Evolutionary conservation across 2,113 vertebrate genomes (phyloP), one percentile per base, ranked within the genome.

Genomic region (Paracanthobrama guichenoti): DNA sequence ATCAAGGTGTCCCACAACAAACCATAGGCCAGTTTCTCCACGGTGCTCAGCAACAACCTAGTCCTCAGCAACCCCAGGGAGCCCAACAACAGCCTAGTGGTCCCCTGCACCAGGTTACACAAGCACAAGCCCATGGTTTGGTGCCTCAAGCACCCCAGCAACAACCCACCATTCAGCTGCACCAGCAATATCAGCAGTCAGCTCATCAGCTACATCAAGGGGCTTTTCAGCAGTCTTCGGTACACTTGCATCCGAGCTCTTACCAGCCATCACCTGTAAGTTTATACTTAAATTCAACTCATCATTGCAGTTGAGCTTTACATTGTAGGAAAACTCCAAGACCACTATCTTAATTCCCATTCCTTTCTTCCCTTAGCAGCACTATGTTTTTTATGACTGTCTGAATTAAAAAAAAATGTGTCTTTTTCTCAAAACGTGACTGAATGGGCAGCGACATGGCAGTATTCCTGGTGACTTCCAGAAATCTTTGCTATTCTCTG

Each of bases 241-340:
- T 72, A n/a, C 81, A 83, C 26, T 74, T 80, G 22, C 90, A 92
- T 0, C 89, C 94, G 60, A 90, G 92, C 0, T 86, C 94, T 90
- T 96, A 94, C 92, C 96, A 95, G 90, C 96, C 94, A 85, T 91
- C 95, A 85, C 87, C 95, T 11, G 98, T 97, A 89, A 96, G 96
- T 57, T 24, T 28, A 14, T 71, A 31, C 18, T 31, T 13, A 62
- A 26, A 62, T 14, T 64, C 13, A n/a, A 14, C 59, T 55, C 35
- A 18, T 55, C 22, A 3, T 35, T 81, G 20, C 8, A 28, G 13
- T 78, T n/a, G 7, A 53, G 24, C 73, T 72, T 31, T n/a, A 69
- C 9, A 42, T 71, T 71, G 4, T 71, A n/a, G 35, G 1, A 69
- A 26, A 24, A 79, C 50, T 18, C 66, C 22, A 76, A 50, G 6